Base-by-base conservation (phyloP, 2,888 invertebrate species). In the Exocentrus adspersus region DNA sequence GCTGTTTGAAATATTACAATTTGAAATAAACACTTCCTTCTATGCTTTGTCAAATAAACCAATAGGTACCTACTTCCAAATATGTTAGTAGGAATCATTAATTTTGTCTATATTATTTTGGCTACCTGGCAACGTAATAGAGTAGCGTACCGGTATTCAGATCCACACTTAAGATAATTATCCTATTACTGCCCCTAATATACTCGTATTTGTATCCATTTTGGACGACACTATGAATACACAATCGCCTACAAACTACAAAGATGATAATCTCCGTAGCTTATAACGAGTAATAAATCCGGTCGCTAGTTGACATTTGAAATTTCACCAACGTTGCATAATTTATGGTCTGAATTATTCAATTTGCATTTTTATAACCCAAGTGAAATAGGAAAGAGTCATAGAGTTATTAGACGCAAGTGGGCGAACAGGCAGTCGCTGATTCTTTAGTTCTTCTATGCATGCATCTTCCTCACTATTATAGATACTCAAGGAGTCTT, bases 371-470 rank as follows among this genome's bases (percentile, higher is more conserved):
- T 54, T 54, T 54, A 54, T 45, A 45, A 45, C 54, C 54, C 45
- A 43, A 24, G 54, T 54, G 28, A 54, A 43, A 54, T 54, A 42
- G 54, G 20, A 54, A 54, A 51, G 28, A 43, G 30, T 54, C 54
- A 54, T 54, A 43, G 45, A 43, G 41, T 21, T 10, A 5, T 21
- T 10, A 5, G n/a, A 14, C 12, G 24, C 54, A 21, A 19, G 65
- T 65, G 61, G 65, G 65, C 65, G 61, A 61, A 65, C 64, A 19
- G 17, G 50, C 62, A 46, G 56, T 58, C 53, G 61, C 53, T 51
- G 52, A 54, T 50, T 61, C 54, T 48, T 50, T 53, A 41, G 58
- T 58, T 16, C 41, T 14, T 42, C 20, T 28, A 17, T 43, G 54
- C 54, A 54, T 43, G 43, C 43, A 43, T 19, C 28, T 5, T 28